phyloP scores from a whole-genome alignment of 2,888 invertebrate genomes.

The Adelognathus sp. region DNA sequence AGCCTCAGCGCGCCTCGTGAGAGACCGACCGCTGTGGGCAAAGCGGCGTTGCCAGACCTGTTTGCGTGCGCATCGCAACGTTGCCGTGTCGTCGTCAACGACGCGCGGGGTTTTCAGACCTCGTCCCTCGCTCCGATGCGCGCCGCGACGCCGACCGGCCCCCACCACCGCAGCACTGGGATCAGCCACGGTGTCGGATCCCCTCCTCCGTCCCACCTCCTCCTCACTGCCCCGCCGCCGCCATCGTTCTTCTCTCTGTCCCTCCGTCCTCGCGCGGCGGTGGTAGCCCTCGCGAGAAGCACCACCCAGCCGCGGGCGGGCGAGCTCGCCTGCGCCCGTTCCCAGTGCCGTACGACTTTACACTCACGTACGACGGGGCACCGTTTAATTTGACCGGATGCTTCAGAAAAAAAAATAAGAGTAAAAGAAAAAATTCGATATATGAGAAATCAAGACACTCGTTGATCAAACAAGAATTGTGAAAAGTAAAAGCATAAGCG shows the following conservation, averaged over 20 bases:
- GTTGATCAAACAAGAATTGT: not conserved
- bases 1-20: conserved; percentile 51
- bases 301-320: conserved; percentile 52
- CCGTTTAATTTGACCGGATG: not conserved
- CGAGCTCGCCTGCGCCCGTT: conserved; percentile 40
- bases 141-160: conserved; percentile 32
- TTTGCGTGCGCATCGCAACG: conserved; percentile 60
- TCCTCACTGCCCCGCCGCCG: conserved; percentile 2
- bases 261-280: conserved; percentile 25
- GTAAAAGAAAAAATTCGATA: not conserved
- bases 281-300: conserved; percentile 51
- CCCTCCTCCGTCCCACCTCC: conserved; percentile 13
- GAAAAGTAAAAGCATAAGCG: not conserved
- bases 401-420: conserved; percentile 1
- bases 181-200: conserved; percentile 53
- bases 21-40: conserved; percentile 36
- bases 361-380: not conserved
- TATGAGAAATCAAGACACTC: not conserved
- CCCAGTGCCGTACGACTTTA: conserved; percentile 42
- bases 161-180: conserved; percentile 42
- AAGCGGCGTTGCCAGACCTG: conserved; percentile 59
- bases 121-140: conserved; percentile 28
- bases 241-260: conserved; percentile 21
- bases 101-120: conserved; percentile 34
- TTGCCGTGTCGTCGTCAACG: conserved; percentile 71